Evolutionary conservation across 2,888 invertebrate genomes (phyloP), one percentile per base, ranked within the genome.

Genomic region (Rhabditoides inermis): DNA sequence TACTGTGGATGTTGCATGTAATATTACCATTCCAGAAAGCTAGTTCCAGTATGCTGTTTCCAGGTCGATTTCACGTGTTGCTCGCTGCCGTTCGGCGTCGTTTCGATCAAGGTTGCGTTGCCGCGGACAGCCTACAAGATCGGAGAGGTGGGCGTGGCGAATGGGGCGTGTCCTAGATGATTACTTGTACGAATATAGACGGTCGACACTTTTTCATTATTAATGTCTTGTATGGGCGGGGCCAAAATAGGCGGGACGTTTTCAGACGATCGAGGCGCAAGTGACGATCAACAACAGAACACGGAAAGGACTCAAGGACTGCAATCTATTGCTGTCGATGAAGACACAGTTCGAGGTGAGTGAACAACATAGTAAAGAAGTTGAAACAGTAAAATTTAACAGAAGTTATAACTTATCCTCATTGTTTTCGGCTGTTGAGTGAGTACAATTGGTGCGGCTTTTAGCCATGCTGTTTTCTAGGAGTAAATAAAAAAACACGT

Each of bases 41-140:
- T 1, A 25, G 23, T 28, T 2, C 28, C 22, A 22, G 6, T n/a
- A 15, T 28, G 5, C 7, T 35, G n/a, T 30, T 45, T 28, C 25
- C 48, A 72, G 58, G 62, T 73, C 10, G 73, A 73, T 50, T 73
- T 73, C 55, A 74, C 73, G 1, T 71, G 72, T 35, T 73, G 73
- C 39, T 56, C 72, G 7, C 60, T 73, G 25, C 73, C 73, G 5
- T 73, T 73, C 45, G 73, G 73, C 6, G 65, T 69, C 35, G 70
- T 73, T 12, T 60, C 70, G 0, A 45, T 74, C n/a, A 56, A 63
- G 32, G 63, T 73, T 40, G 59, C 65, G 15, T 54, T 73, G 25
- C 63, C 71, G 25, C 47, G 73, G 25, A 72, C 72, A 1, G 73
- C 65, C 0, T 73, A 61, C 50, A 56, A 60, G 22, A 53, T 73